Conservation (phyloP, 2,888 invertebrate genomes). For the Xestia sexstrigata region DNA sequence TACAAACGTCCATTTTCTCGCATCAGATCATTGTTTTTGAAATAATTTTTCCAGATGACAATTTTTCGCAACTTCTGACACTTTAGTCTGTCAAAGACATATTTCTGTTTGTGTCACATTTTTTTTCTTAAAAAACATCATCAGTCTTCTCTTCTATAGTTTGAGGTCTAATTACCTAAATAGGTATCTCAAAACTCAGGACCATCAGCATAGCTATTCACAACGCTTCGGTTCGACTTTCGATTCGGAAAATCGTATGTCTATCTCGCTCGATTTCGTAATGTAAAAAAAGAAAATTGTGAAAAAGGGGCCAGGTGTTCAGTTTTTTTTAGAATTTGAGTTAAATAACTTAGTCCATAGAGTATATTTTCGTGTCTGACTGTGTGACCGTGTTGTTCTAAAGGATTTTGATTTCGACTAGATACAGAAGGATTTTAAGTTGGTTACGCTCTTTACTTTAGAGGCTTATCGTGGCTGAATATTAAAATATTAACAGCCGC, state of each 20-base stretch:
- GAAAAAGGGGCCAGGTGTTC: neutral
- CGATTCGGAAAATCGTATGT: too few species aligned
- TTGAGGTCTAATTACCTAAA: neutral
- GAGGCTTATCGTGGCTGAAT: too few species aligned
- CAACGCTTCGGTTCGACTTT: too few species aligned
- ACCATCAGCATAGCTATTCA: too few species aligned
- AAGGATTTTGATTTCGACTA: neutral
- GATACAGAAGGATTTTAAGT: neutral
- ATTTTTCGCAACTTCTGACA: constrained; percentile 26
- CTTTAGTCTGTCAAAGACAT: constrained; percentile 14
- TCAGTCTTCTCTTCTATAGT: neutral
- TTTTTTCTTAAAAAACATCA: constrained; percentile 9
- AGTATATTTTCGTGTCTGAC: neutral
- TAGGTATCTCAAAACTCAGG: neutral
- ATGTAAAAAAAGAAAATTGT: too few species aligned
- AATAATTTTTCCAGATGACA: neutral
- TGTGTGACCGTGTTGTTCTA: neutral
- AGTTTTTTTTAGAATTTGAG: neutral
- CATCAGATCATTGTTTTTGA: neutral
- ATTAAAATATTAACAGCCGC: too few species aligned
- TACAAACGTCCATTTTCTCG: constrained; percentile 40
- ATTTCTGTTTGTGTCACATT: constrained; percentile 5
- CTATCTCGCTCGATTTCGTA: too few species aligned
- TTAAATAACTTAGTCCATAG: neutral
- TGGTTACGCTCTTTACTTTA: too few species aligned